Conservation (phyloP, 2,888 invertebrate species). For the Lasioglossum leucozonium region DNA sequence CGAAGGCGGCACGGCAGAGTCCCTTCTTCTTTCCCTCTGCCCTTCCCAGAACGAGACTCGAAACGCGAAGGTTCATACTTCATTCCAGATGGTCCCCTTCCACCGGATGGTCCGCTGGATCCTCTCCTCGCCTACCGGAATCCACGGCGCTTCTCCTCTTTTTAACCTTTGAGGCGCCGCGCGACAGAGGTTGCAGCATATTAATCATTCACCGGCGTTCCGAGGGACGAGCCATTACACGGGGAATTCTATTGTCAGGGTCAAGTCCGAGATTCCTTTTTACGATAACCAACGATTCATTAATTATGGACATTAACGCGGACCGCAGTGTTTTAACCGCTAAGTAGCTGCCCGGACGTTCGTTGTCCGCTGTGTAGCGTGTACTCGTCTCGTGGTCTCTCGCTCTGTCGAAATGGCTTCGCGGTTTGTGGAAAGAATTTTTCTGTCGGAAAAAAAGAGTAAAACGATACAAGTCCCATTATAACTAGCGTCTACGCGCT, state of each 20-base stretch:
- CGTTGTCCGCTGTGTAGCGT: neutral
- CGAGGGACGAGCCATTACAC: slow-evolving; percentile 34
- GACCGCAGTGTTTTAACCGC: neutral
- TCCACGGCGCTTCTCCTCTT: slow-evolving; percentile 42
- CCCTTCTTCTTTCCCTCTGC: neutral
- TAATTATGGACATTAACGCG: slow-evolving; percentile 30
- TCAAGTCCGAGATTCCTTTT: slow-evolving; percentile 43
- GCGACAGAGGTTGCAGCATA: slow-evolving; percentile 51
- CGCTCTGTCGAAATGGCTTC: neutral
- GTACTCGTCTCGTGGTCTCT: neutral
- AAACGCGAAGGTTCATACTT: slow-evolving; percentile 39
- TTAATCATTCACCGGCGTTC: slow-evolving; percentile 48
- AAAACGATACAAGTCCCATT: neutral
- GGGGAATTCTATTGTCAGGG: slow-evolving; percentile 45
- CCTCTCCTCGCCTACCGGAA: slow-evolving; percentile 53
- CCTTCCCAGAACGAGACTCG: slow-evolving; percentile 30
- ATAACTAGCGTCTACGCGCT: neutral
- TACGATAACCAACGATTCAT: slow-evolving; percentile 20
- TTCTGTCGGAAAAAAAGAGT: neutral
- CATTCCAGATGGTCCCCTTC: slow-evolving; percentile 37
- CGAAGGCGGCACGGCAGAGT: slow-evolving; percentile 37
- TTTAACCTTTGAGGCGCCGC: slow-evolving; percentile 55
- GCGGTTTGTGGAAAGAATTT: neutral
- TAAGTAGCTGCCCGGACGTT: neutral
- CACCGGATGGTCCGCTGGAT: slow-evolving; percentile 47